These are phyloP conservation scores for Catostylus mosaicus DNA, from an alignment of 30 jellyfish, hydroid and myxozoan species.

Conservation along the genomic window DNA sequence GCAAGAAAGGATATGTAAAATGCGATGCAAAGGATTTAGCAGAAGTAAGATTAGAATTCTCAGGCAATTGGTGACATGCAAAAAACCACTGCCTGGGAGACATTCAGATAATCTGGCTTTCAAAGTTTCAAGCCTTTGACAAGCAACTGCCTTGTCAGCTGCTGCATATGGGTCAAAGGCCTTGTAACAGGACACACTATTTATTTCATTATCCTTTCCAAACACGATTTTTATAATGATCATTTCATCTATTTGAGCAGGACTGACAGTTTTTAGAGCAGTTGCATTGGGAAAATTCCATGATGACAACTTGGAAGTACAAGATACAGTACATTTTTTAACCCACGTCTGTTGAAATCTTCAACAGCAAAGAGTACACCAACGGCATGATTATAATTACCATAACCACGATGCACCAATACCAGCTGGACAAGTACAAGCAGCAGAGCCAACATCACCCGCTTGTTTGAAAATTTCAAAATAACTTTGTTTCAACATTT, in stretches of 20 bases:
- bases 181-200: neutral
- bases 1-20: neutral
- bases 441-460: slow-evolving; percentile 44
- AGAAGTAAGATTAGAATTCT: neutral
- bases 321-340: slow-evolving; percentile 22
- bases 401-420: slow-evolving; percentile 35
- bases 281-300: slow-evolving; percentile 46
- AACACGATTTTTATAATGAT: slow-evolving; percentile 12
- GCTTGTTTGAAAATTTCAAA: slow-evolving; percentile 17
- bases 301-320: slow-evolving; percentile 51
- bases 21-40: neutral
- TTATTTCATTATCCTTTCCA: slow-evolving; percentile 14
- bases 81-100: slow-evolving; percentile 22
- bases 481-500: slow-evolving; percentile 11
- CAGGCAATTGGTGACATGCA: neutral
- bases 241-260: slow-evolving; percentile 43
- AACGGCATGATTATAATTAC: slow-evolving; percentile 45
- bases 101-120: neutral
- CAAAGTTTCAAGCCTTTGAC: neutral
- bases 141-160: slow-evolving; percentile 13
- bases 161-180: slow-evolving; percentile 13
- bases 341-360: slow-evolving; percentile 45
- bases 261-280: neutral
- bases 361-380: slow-evolving; percentile 47
- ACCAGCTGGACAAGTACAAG: too few species aligned